phyloP scores from a whole-genome alignment of 1,140 invertebrate genomes.

The Drosophila sproati region DNA sequence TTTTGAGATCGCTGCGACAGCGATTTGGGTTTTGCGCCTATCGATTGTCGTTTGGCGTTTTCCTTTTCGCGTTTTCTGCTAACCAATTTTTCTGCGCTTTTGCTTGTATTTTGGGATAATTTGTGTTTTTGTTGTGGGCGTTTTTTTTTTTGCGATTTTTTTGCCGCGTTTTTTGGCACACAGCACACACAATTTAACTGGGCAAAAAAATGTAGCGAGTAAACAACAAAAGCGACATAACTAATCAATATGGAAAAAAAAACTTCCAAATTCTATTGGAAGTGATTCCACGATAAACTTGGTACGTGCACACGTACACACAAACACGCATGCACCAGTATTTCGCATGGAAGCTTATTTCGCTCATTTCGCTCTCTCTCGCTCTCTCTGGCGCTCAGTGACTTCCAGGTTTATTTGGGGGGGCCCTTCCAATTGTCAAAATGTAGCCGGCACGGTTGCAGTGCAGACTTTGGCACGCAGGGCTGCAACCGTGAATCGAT shows the following conservation, averaged over 20 bases:
- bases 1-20: not conserved
- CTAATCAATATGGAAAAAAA: slow-evolving; percentile 85
- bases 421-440: slow-evolving; percentile 48
- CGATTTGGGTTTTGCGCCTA: slow-evolving; percentile 1
- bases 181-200: slow-evolving; percentile 71
- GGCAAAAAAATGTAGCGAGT: slow-evolving; percentile 81
- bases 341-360: slow-evolving; percentile 45
- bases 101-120: slow-evolving; percentile 8
- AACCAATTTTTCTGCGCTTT: slow-evolving; percentile 8
- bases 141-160: slow-evolving; percentile 30
- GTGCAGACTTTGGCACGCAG: not conserved
- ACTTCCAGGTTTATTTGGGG: not conserved
- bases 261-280: slow-evolving; percentile 68
- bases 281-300: slow-evolving; percentile 51
- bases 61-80: not conserved
- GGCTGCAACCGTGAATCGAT: slow-evolving; percentile 9
- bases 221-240: slow-evolving; percentile 85
- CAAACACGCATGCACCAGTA: slow-evolving; percentile 53
- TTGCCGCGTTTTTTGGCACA: slow-evolving; percentile 57
- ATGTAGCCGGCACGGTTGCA: slow-evolving; percentile 45
- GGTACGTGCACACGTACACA: slow-evolving; percentile 32
- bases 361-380: slow-evolving; percentile 12
- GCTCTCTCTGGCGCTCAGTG: not conserved
- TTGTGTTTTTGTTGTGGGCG: slow-evolving; percentile 6
- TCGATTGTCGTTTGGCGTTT: not conserved